phyloP scores from a whole-genome alignment of 1,140 invertebrate species.

The Cotesia chilonis region DNA sequence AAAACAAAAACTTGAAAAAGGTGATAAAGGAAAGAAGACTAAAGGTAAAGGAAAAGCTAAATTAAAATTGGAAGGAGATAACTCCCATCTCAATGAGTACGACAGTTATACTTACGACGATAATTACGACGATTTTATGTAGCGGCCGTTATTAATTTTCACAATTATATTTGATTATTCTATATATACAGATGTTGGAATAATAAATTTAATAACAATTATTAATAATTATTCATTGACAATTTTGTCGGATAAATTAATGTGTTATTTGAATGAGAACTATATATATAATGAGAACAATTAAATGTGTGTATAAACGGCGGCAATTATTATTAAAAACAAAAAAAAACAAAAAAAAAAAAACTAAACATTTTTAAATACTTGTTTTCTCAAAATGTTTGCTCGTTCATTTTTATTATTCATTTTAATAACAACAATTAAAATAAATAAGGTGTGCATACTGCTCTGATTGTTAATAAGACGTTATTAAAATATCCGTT shows the following conservation, averaged over 20 bases:
- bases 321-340: neutral
- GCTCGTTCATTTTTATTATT: neutral
- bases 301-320: conserved; percentile 19
- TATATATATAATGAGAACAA: neutral
- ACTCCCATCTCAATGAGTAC: conserved; percentile 69
- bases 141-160: conserved; percentile 58
- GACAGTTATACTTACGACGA: conserved; percentile 67
- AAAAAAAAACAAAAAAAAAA: neutral
- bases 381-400: conserved; percentile 7
- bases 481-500: conserved; percentile 27
- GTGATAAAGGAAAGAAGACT: conserved; percentile 75
- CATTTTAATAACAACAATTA: conserved; percentile 1
- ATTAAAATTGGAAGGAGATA: conserved; percentile 78
- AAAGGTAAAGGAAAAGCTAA: conserved; percentile 80
- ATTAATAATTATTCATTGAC: conserved; percentile 13
- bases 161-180: conserved; percentile 21
- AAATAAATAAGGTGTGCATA: conserved; percentile 21
- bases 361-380: conserved; percentile 1
- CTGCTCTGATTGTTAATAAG: conserved; percentile 13
- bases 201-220: conserved; percentile 8
- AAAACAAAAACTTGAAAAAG: conserved; percentile 83
- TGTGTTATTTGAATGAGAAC: conserved; percentile 19
- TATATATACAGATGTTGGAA: neutral
- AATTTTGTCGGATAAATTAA: neutral
- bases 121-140: conserved; percentile 76